phyloP scores from a whole-genome alignment of 2,113 vertebrate genomes.

The Chinchilla lanigera region DNA sequence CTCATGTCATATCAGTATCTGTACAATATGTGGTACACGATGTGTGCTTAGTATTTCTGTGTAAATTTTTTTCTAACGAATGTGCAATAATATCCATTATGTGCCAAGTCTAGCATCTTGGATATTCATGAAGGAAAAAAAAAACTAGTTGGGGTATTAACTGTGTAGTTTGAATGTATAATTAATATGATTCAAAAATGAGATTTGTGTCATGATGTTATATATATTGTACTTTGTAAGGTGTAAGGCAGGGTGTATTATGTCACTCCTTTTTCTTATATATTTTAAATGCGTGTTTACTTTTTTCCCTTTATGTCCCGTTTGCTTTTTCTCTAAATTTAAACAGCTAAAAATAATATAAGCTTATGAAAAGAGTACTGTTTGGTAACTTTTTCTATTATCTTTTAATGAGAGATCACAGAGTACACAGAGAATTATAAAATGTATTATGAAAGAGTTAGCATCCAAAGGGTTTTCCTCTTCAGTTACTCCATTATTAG shows the following conservation, averaged over 20 bases:
- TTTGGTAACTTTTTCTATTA: conserved; percentile 12
- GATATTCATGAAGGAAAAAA: background rate
- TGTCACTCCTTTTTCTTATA: background rate
- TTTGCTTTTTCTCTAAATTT: conserved; percentile 33
- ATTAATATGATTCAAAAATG: background rate
- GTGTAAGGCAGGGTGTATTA: background rate
- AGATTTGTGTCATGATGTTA: background rate
- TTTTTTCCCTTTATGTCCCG: background rate
- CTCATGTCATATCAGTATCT: background rate
- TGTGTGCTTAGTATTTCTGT: background rate
- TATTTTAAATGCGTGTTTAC: background rate
- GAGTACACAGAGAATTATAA: conserved; percentile 31
- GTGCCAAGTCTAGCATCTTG: background rate
- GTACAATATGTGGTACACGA: background rate
- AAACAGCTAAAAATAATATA: background rate
- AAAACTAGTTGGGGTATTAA: background rate
- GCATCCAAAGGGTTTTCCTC: conserved; percentile 28
- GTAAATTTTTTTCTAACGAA: background rate
- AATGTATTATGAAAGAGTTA: conserved; percentile 22
- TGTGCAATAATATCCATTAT: background rate
- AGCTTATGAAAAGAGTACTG: background rate
- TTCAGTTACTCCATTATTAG: background rate
- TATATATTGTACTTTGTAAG: background rate
- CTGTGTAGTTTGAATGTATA: conserved; percentile 25
- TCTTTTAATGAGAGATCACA: background rate